Evolutionary conservation across 2,113 vertebrate species (phyloP).

Genomic region (Oryzias melastigma): DNA sequence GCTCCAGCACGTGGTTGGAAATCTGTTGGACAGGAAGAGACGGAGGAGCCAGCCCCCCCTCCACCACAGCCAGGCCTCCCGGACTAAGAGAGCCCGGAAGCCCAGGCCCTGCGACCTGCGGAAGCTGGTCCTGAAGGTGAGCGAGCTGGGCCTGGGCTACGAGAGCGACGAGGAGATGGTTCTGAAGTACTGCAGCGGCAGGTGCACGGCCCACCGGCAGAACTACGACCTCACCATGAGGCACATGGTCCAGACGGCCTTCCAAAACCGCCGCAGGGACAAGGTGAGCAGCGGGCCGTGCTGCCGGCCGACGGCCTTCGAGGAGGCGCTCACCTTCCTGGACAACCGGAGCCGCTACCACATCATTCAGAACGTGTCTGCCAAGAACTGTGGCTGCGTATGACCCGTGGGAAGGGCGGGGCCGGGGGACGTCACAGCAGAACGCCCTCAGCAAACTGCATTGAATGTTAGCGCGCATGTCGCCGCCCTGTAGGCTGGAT

Average conservation of each 20-base stretch:
- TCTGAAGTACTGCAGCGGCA: constrained; percentile 94
- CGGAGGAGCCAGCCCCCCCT: constrained; percentile 44
- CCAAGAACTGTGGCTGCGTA: constrained; percentile 90
- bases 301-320: constrained; percentile 89
- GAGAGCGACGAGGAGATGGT: constrained; percentile 89
- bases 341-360: constrained; percentile 85
- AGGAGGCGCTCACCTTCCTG: constrained; percentile 88
- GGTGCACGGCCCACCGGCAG: constrained; percentile 78
- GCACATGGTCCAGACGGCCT: constrained; percentile 78
- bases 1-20: constrained; percentile 81
- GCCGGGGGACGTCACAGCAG: not conserved
- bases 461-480: constrained; percentile 2
- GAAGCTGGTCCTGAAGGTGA: constrained; percentile 88
- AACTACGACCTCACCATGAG: constrained; percentile 92
- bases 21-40: constrained; percentile 77
- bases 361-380: constrained; percentile 89
- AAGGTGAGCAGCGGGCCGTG: constrained; percentile 85
- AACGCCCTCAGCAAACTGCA: constrained; percentile 48
- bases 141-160: constrained; percentile 90
- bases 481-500: not conserved
- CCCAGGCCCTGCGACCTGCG: constrained; percentile 77
- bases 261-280: constrained; percentile 75
- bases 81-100: constrained; percentile 84
- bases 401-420: constrained; percentile 69
- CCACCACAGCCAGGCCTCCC: constrained; percentile 58